A percentile compares a stretch with the other conserved stretches of the same genome.
These are phyloP conservation scores for Alosa sapidissima DNA, from an alignment of 2,797 vertebrate genomes.

Conservation along the genomic window DNA sequence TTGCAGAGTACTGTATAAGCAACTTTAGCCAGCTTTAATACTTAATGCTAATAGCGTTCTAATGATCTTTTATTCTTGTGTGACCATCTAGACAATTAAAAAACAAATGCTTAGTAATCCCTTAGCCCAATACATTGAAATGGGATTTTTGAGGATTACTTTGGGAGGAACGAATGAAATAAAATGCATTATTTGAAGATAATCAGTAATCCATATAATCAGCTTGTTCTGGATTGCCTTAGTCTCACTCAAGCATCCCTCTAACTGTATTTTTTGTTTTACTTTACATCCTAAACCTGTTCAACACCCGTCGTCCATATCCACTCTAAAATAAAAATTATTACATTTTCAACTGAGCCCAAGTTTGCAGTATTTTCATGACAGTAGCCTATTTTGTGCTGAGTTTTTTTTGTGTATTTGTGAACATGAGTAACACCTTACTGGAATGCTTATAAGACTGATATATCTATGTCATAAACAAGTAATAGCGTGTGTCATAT, in stretches of 20 bases:
- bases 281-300: background rate
- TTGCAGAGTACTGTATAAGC: background rate
- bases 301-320: background rate
- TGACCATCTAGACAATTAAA: constrained; percentile 59
- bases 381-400: too few relatives aligned
- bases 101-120: constrained; percentile 65
- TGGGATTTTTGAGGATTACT: constrained; percentile 70
- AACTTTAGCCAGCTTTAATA: constrained; percentile 7
- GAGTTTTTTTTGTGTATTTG: too few relatives aligned
- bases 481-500: background rate
- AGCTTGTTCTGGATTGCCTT: constrained; percentile 71
- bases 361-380: background rate
- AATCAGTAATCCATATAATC: constrained; percentile 72
- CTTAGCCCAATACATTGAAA: constrained; percentile 66
- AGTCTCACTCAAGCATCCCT: constrained; percentile 57
- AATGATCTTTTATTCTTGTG: background rate
- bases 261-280: constrained; percentile 48
- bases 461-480: background rate
- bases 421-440: too few relatives aligned
- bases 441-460: too few relatives aligned
- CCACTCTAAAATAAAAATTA: background rate
- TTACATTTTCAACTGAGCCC: background rate
- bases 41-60: background rate
- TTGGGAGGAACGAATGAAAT: constrained; percentile 62
- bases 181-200: constrained; percentile 73